Evolutionary conservation across 2,113 vertebrate genomes (phyloP).

Genomic region (Struthidea cinerea): DNA sequence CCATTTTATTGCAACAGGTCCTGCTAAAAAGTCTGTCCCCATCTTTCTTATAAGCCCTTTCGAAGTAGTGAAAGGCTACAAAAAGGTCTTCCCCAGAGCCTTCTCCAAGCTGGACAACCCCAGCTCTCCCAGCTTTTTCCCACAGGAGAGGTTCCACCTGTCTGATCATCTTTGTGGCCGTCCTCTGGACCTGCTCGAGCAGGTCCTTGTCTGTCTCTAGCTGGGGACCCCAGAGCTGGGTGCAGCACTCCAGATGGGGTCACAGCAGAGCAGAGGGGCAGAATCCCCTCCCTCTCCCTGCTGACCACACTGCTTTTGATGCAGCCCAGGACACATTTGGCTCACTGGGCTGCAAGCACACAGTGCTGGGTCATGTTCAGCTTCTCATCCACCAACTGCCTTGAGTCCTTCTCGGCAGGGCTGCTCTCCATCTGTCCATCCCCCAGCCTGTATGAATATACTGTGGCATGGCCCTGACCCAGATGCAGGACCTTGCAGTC

Average conservation of each 20-base stretch:
- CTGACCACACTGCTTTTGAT: background rate
- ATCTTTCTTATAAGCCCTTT: background rate
- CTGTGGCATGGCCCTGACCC: background rate
- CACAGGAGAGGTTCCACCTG: background rate
- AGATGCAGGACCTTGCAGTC: background rate
- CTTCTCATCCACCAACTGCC: background rate
- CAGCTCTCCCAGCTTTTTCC: background rate
- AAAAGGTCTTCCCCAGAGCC: background rate
- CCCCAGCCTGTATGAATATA: background rate
- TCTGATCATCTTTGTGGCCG: background rate
- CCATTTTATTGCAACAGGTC: background rate
- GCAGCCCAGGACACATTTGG: background rate
- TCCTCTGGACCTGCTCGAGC: background rate
- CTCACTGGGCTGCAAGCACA: background rate
- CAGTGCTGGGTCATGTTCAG: background rate
- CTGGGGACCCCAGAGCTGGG: background rate
- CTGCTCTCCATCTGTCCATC: background rate
- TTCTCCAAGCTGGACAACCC: background rate
- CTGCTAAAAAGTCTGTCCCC: background rate
- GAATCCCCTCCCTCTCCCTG: background rate
- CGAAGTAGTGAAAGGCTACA: fast-evolving
- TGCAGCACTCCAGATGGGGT: background rate
- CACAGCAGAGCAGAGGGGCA: background rate
- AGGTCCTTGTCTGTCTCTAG: background rate
- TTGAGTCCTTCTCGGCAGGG: fast-evolving